These are phyloP conservation scores for Eupithecia pulchellata DNA, from an alignment of 2,888 invertebrate genomes.

Conservation along the genomic window DNA sequence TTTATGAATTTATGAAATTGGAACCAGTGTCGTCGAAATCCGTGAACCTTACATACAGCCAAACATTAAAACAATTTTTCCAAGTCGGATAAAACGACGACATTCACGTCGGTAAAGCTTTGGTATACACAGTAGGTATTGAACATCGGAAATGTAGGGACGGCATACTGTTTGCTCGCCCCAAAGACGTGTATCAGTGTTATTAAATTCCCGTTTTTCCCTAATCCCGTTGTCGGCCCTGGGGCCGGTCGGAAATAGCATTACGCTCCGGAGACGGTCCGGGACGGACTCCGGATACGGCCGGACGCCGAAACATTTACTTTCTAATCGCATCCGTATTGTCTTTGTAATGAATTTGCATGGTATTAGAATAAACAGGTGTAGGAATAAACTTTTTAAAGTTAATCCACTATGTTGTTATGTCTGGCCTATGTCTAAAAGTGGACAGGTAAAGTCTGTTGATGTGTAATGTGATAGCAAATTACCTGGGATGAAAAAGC, in stretches of 20 bases:
- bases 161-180: constrained; percentile 56
- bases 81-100: background rate
- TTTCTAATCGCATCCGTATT: background rate
- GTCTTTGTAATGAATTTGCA: background rate
- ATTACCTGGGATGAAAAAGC: background rate
- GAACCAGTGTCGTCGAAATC: background rate
- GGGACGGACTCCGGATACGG: constrained; percentile 75
- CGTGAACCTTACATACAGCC: background rate
- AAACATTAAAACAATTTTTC: background rate
- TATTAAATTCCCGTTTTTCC: constrained; percentile 61
- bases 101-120: background rate
- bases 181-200: constrained; percentile 63
- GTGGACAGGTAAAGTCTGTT: background rate
- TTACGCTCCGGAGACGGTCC: constrained; percentile 62
- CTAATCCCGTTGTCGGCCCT: constrained; percentile 73
- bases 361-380: background rate
- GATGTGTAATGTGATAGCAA: background rate
- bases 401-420: background rate
- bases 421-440: background rate
- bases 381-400: background rate
- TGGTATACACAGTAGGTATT: constrained; percentile 5
- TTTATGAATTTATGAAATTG: too few species aligned
- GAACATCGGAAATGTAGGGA: constrained; percentile 8
- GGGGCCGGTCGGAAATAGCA: constrained; percentile 79
- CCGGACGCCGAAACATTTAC: constrained; percentile 40